Conservation (phyloP, 2,113 vertebrate species). For the Poeciliopsis retropinna region DNA sequence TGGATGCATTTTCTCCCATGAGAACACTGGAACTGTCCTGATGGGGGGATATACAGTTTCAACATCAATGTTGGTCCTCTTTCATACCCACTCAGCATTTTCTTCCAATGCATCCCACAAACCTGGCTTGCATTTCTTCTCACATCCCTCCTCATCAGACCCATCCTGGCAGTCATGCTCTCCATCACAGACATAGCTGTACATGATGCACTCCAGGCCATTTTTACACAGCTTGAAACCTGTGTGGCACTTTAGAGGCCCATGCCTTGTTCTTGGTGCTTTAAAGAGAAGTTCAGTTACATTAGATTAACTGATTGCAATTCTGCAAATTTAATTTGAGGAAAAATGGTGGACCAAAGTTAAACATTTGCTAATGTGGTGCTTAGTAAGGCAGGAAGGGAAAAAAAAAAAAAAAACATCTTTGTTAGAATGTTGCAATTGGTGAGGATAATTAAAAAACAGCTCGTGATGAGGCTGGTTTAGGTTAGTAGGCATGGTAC, state of each 20-base stretch:
- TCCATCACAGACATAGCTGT: slow-evolving; percentile 82
- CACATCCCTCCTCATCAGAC: slow-evolving; percentile 76
- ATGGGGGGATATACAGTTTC: too few species aligned
- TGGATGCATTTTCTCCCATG: slow-evolving; percentile 81
- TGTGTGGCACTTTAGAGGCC: slow-evolving; percentile 54
- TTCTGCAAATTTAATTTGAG: neutral
- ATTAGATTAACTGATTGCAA: neutral
- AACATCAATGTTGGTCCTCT: too few species aligned
- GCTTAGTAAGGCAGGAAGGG: neutral
- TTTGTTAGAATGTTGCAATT: neutral
- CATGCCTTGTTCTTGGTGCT: slow-evolving; percentile 8
- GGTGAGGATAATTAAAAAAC: neutral
- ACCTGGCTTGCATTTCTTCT: slow-evolving; percentile 53
- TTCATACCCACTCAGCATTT: too few species aligned
- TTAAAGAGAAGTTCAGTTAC: neutral
- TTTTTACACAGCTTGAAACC: slow-evolving; percentile 76
- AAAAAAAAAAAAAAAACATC: too few species aligned
- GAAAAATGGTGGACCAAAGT: neutral
- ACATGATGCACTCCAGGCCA: slow-evolving; percentile 78
- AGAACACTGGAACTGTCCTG: slow-evolving; percentile 68
- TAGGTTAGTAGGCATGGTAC: too few species aligned
- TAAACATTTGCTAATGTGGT: neutral
- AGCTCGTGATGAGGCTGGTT: neutral
- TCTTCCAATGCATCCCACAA: neutral
- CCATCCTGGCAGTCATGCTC: slow-evolving; percentile 85